These are phyloP conservation scores for Acanthurus lineatus DNA, from an alignment of 2,797 vertebrate species.

Conservation along the genomic window DNA sequence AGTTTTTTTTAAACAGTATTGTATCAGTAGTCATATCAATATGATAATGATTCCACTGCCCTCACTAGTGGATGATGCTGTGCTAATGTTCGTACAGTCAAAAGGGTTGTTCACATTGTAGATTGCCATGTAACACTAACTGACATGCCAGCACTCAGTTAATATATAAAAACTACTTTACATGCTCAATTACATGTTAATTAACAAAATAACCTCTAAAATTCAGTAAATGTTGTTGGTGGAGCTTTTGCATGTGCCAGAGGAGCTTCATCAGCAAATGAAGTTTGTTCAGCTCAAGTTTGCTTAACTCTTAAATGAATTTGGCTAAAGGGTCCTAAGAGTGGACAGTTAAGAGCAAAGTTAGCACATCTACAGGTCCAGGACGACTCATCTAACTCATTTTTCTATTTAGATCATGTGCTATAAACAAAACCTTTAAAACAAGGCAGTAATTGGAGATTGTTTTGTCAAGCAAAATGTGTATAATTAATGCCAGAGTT, in stretches of 20 bases:
- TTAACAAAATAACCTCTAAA: neutral
- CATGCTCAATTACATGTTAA: no score
- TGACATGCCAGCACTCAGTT: neutral
- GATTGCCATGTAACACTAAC: neutral
- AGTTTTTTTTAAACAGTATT: neutral
- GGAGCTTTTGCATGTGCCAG: neutral
- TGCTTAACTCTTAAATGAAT: neutral
- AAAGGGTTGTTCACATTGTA: neutral
- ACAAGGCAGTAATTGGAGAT: neutral
- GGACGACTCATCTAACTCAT: neutral
- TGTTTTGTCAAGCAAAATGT: neutral
- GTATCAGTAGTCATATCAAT: neutral
- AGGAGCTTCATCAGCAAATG: neutral
- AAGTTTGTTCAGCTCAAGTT: neutral
- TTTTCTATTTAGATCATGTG: neutral
- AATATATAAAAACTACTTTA: neutral
- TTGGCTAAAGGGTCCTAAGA: no score
- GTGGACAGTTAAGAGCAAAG: no score
- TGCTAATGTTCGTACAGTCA: neutral
- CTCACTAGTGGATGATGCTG: neutral
- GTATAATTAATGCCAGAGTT: no score
- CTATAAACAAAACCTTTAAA: neutral
- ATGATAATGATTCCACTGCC: neutral
- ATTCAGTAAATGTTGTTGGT: neutral
- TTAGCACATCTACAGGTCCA: neutral